Evolutionary conservation across 1,140 invertebrate genomes (phyloP).

Genomic region (Platorchestia sp.): DNA sequence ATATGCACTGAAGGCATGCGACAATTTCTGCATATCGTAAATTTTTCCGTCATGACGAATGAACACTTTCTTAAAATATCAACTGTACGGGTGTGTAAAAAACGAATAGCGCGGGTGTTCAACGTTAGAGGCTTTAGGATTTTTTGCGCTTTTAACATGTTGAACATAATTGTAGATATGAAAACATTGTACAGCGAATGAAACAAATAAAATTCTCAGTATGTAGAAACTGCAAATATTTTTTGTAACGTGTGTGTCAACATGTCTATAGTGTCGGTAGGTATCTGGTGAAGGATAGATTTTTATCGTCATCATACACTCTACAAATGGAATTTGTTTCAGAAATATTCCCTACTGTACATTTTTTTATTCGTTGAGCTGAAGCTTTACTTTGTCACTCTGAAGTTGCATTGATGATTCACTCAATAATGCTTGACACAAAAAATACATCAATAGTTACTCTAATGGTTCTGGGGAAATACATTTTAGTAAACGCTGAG

Average conservation of each 20-base stretch:
- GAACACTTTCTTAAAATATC: background rate
- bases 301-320: background rate
- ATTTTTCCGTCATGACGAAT: too few relatives aligned
- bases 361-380: background rate
- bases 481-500: background rate
- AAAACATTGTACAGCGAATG: background rate
- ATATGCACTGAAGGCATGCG: too few relatives aligned
- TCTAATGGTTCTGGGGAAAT: background rate
- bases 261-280: background rate
- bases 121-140: background rate
- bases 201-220: background rate
- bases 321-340: background rate
- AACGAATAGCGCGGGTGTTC: background rate
- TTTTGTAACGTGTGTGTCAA: background rate
- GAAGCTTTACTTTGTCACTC: background rate
- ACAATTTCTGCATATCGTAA: too few relatives aligned
- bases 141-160: background rate
- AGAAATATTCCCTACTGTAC: background rate
- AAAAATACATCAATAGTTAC: background rate
- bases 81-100: background rate
- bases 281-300: background rate
- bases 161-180: background rate
- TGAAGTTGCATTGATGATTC: background rate
- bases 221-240: background rate
- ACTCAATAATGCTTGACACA: background rate